These are phyloP conservation scores for Spheniscus mendiculus DNA, from an alignment of 2,113 vertebrate genomes.

Conservation along the genomic window DNA sequence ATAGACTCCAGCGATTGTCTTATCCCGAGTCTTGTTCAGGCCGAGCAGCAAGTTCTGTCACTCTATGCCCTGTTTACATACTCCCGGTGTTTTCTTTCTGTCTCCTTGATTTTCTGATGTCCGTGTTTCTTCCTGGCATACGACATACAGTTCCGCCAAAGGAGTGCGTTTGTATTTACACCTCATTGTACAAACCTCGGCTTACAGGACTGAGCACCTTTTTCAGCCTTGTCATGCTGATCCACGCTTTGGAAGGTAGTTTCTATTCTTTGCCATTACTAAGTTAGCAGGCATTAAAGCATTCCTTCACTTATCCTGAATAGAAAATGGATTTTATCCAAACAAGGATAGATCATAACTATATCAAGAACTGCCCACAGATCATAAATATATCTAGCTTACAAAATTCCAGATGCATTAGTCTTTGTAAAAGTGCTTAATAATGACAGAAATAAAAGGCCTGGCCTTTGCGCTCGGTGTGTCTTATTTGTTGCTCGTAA, in stretches of 20 bases:
- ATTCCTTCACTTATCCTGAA: background rate
- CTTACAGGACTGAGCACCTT: background rate
- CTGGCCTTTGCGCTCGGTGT: background rate
- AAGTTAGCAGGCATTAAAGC: background rate
- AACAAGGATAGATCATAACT: background rate
- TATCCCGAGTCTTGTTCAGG: background rate
- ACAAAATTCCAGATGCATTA: constrained; percentile 18
- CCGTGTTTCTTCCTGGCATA: background rate
- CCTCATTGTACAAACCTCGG: background rate
- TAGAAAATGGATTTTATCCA: constrained; percentile 13
- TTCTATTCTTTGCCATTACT: background rate
- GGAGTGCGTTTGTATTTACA: background rate
- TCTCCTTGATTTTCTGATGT: constrained; percentile 11
- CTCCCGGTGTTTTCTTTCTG: background rate
- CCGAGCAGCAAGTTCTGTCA: background rate
- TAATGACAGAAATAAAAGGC: background rate
- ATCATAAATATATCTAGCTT: background rate
- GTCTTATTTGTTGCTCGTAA: background rate
- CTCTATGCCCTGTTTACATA: background rate
- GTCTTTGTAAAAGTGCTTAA: background rate
- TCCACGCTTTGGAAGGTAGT: background rate
- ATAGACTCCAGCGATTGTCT: background rate
- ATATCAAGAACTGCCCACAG: background rate
- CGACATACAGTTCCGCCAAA: background rate
- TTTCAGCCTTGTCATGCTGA: background rate